These are phyloP conservation scores for Pedetes capensis DNA, from an alignment of 2,113 vertebrate species.

Conservation along the genomic window DNA sequence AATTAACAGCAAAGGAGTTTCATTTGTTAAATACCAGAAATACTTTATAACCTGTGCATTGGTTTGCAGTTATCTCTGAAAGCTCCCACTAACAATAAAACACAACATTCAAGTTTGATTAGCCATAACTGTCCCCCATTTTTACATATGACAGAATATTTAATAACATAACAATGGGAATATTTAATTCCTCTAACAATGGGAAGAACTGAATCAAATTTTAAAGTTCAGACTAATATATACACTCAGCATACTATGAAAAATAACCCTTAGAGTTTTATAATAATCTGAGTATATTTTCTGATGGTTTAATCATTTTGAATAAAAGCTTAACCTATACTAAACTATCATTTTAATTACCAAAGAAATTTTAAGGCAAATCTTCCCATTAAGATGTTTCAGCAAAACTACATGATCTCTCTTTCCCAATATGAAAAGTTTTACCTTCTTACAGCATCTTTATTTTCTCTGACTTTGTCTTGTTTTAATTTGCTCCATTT, in stretches of 20 bases:
- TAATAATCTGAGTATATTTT: not conserved
- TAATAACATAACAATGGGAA: not conserved
- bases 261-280: conserved; percentile 12
- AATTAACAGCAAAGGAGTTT: conserved; percentile 50
- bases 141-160: not conserved
- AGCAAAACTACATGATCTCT: not conserved
- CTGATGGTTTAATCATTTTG: not conserved
- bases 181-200: too few relatives aligned
- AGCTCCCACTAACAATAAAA: conserved; percentile 46
- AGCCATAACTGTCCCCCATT: not conserved
- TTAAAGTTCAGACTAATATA: conserved; percentile 32
- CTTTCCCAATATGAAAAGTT: not conserved
- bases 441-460: conserved; percentile 89
- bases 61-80: not conserved
- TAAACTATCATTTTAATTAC: conserved; percentile 26
- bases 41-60: not conserved
- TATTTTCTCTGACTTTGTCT: conserved; percentile 85
- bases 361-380: conserved; percentile 7
- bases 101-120: not conserved
- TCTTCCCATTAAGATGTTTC: not conserved
- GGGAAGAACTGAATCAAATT: not conserved
- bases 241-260: not conserved
- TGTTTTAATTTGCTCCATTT: conserved; percentile 88
- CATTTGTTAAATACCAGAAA: not conserved
- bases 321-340: not conserved